A percentile compares a stretch with the other conserved stretches of the same genome.
These are phyloP conservation scores for Melieria picta DNA, from an alignment of 2,888 invertebrate species.

Conservation along the genomic window DNA sequence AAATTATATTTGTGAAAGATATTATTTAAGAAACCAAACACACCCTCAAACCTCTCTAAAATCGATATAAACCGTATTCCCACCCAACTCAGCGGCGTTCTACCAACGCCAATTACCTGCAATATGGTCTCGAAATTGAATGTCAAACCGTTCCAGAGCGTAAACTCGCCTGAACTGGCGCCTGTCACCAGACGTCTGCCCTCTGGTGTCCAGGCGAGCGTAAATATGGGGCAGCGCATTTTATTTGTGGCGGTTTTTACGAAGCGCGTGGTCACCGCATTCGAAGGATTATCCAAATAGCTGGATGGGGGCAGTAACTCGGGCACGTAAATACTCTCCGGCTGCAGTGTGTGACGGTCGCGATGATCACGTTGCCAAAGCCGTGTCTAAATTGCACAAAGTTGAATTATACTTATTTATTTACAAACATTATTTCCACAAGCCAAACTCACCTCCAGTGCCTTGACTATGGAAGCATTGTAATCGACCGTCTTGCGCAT, in stretches of 20 bases:
- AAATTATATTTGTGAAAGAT: too few species aligned
- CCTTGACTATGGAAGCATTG: conserved; percentile 92
- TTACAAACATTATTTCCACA: neutral
- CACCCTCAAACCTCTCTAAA: too few species aligned
- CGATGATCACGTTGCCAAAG: conserved; percentile 95
- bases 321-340: conserved; percentile 94
- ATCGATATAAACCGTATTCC: too few species aligned
- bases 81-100: too few species aligned
- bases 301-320: conserved; percentile 94
- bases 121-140: conserved; percentile 99
- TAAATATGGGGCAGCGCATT: conserved; percentile 99
- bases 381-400: conserved; percentile 73
- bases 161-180: conserved; percentile 99
- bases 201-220: conserved; percentile 99
- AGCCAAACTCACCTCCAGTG: conserved; percentile 77
- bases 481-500: conserved; percentile 99
- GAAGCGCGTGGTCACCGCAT: conserved; percentile 93
- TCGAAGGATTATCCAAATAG: conserved; percentile 93
- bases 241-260: conserved; percentile 99
- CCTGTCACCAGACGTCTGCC: conserved; percentile 97
- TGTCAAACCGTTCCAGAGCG: conserved; percentile 99
- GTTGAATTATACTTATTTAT: neutral
- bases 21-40: too few species aligned
- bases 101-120: conserved; percentile 73
- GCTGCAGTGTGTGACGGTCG: conserved; percentile 89